Conservation (phyloP, 2,888 invertebrate species). For the Aromia moschata region DNA sequence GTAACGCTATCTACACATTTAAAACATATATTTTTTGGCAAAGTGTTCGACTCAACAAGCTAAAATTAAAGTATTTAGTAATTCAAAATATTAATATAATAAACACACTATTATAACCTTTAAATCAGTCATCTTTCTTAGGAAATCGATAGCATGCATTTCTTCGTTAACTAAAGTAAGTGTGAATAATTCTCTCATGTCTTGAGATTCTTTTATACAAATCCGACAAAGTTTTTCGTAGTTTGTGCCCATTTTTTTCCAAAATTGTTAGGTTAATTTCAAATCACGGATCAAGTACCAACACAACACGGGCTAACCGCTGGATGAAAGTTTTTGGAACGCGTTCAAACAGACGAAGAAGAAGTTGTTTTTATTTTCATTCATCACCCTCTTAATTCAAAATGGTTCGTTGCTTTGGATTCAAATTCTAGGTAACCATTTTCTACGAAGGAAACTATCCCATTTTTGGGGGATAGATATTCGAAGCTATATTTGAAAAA, state of each 20-base stretch:
- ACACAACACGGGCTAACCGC: too few relatives aligned
- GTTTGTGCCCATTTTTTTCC: constrained; percentile 23
- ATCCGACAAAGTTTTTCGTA: constrained; percentile 41
- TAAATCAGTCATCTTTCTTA: constrained; percentile 42
- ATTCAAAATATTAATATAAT: background rate
- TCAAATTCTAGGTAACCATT: too few relatives aligned
- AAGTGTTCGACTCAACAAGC: constrained; percentile 38
- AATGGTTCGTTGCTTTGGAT: too few relatives aligned
- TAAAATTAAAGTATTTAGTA: constrained; percentile 26
- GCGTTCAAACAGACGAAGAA: too few relatives aligned
- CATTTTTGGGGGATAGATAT: too few relatives aligned
- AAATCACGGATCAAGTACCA: too few relatives aligned
- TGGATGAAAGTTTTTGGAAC: too few relatives aligned
- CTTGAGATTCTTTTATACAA: constrained; percentile 38
- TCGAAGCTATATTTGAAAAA: too few relatives aligned
- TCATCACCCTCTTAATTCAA: too few relatives aligned
- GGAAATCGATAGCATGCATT: constrained; percentile 34
- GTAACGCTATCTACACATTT: constrained; percentile 35
- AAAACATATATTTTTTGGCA: constrained; percentile 43
- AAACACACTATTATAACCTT: constrained; percentile 38
- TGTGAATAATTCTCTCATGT: constrained; percentile 39
- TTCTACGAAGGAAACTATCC: too few relatives aligned
- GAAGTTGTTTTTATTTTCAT: too few relatives aligned
- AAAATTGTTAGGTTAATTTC: background rate
- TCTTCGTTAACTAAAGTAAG: constrained; percentile 34